Conservation (phyloP, 2,888 invertebrate species). For the Leistus spinibarbis region DNA sequence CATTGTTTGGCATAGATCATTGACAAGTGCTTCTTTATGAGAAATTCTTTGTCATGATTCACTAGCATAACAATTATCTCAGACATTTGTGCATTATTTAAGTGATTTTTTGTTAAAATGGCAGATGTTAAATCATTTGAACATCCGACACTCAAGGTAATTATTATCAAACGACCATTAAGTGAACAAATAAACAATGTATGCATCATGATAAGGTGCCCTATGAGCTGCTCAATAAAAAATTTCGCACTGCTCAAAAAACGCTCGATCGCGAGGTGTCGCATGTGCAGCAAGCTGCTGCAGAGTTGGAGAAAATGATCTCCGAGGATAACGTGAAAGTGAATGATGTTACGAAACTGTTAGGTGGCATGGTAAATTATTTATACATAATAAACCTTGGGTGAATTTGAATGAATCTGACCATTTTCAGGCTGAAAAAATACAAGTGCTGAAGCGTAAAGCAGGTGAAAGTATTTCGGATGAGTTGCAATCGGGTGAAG, state of each 20-base stretch:
- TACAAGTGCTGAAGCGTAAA: slow-evolving; percentile 90
- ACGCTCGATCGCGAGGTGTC: slow-evolving; percentile 91
- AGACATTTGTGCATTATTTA: neutral
- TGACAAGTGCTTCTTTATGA: slow-evolving; percentile 3
- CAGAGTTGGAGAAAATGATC: slow-evolving; percentile 78
- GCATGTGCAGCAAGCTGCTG: slow-evolving; percentile 80
- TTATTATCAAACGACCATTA: slow-evolving; percentile 20
- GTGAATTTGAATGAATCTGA: neutral
- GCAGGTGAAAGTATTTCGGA: slow-evolving; percentile 93
- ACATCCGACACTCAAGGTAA: slow-evolving; percentile 92
- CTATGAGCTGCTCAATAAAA: slow-evolving; percentile 96
- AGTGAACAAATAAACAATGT: slow-evolving; percentile 15
- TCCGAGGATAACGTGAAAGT: slow-evolving; percentile 63
- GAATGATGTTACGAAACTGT: slow-evolving; percentile 77
- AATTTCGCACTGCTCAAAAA: slow-evolving; percentile 94
- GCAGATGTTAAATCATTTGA: slow-evolving; percentile 93
- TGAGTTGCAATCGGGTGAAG: slow-evolving; percentile 87
- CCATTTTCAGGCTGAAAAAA: slow-evolving; percentile 72
- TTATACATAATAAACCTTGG: neutral
- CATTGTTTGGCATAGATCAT: slow-evolving; percentile 23
- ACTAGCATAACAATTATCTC: neutral
- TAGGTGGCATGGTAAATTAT: slow-evolving; percentile 77
- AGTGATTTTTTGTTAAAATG: slow-evolving; percentile 61
- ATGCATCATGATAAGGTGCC: slow-evolving; percentile 74
- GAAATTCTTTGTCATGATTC: slow-evolving; percentile 14